Conservation (phyloP, 2,888 invertebrate genomes). For the Thecophora atra region DNA sequence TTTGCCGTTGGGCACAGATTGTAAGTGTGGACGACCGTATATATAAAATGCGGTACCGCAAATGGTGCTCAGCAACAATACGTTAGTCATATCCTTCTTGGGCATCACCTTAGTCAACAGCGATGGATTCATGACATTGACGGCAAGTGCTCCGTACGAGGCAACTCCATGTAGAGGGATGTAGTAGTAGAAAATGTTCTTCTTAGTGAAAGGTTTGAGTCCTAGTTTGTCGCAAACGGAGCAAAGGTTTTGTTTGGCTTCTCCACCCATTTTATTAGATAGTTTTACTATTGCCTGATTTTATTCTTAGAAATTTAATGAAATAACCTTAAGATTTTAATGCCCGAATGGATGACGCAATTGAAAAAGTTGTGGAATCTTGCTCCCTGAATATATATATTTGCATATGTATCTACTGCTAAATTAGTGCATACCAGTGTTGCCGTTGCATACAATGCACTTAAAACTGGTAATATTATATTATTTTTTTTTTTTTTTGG, state of each 20-base stretch:
- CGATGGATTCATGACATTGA: slow-evolving; percentile 86
- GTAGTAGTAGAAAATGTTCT: slow-evolving; percentile 80
- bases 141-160: slow-evolving; percentile 81
- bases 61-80: slow-evolving; percentile 81
- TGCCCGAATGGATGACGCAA: too few relatives aligned
- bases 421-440: too few relatives aligned
- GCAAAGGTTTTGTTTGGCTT: slow-evolving; percentile 52
- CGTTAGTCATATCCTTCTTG: slow-evolving; percentile 78
- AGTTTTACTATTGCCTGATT: slow-evolving; percentile 16
- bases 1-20: slow-evolving; percentile 71
- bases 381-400: neutral
- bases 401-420: neutral
- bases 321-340: slow-evolving; percentile 8
- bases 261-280: slow-evolving; percentile 52
- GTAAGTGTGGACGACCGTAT: slow-evolving; percentile 81
- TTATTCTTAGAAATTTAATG: slow-evolving; percentile 19
- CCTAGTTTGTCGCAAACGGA: slow-evolving; percentile 61
- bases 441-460: too few relatives aligned
- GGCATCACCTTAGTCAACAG: slow-evolving; percentile 74
- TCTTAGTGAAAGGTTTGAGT: slow-evolving; percentile 75
- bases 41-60: slow-evolving; percentile 85
- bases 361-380: too few relatives aligned
- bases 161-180: slow-evolving; percentile 77
- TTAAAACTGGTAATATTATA: too few relatives aligned
- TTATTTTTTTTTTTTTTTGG: too few relatives aligned